These are phyloP conservation scores for Geopemphigus sp. DNA, from an alignment of 1,140 invertebrate genomes.

Conservation along the genomic window DNA sequence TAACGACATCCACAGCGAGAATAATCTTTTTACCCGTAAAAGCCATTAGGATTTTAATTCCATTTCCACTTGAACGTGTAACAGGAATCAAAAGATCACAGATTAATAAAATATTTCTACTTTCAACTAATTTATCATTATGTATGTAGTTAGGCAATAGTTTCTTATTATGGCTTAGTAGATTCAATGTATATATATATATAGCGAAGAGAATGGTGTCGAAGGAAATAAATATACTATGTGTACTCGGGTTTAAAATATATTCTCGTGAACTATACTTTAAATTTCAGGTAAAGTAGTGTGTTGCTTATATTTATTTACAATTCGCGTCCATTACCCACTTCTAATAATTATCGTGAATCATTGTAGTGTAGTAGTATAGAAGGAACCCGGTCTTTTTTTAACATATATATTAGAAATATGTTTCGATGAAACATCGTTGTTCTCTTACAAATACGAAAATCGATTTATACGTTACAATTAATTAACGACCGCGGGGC, in stretches of 20 bases:
- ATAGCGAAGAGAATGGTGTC: not conserved
- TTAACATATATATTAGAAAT: too few species aligned
- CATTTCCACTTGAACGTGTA: not conserved
- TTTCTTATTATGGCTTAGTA: not conserved
- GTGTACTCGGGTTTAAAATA: constrained; percentile 20
- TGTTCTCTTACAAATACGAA: too few species aligned
- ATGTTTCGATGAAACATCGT: too few species aligned
- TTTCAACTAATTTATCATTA: constrained; percentile 30
- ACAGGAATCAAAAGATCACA: constrained; percentile 8
- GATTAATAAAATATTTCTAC: constrained; percentile 20
- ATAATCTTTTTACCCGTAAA: not conserved
- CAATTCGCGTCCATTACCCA: not conserved
- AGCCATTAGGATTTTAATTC: not conserved
- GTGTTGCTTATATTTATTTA: not conserved
- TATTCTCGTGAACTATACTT: not conserved
- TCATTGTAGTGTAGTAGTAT: too few species aligned
- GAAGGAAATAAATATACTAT: constrained; percentile 26
- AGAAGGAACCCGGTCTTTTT: too few species aligned
- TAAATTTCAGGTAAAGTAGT: not conserved
- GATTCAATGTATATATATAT: not conserved
- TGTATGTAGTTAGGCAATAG: not conserved
- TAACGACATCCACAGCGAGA: not conserved
- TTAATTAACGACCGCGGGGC: too few species aligned
- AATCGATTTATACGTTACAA: too few species aligned
- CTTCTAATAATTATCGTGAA: not conserved